phyloP scores from a whole-genome alignment of 2,888 invertebrate species.

The Andrena flavipes region DNA sequence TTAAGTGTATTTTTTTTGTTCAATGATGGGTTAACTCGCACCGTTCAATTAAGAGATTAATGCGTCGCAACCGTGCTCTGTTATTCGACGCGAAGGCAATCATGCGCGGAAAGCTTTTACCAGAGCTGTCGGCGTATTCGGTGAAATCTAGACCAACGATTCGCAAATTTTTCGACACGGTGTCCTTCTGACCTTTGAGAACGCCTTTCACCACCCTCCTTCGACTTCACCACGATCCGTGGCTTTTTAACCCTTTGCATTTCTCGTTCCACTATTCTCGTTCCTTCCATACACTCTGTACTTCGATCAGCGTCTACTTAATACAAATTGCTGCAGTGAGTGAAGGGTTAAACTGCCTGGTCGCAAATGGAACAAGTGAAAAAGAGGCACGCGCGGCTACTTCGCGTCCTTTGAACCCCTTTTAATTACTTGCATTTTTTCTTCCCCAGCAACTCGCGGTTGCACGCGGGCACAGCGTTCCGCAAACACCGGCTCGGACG shows the following conservation, averaged over 20 bases:
- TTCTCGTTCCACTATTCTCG: background rate
- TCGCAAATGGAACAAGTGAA: too few species aligned
- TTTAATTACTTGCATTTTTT: background rate
- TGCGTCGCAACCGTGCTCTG: background rate
- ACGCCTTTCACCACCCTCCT: constrained; percentile 22
- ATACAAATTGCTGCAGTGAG: background rate
- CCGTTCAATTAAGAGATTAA: background rate
- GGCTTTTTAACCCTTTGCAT: background rate
- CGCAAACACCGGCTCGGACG: background rate
- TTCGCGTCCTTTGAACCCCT: constrained; percentile 2
- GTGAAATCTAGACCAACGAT: constrained; percentile 30
- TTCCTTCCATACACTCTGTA: background rate
- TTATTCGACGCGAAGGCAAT: background rate
- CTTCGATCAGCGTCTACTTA: background rate
- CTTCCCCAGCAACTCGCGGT: background rate
- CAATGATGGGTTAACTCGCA: background rate
- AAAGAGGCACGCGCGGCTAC: background rate
- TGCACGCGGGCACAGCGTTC: constrained; percentile 2
- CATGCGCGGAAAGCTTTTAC: constrained; percentile 7
- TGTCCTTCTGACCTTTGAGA: constrained; percentile 30
- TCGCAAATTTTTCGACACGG: constrained; percentile 22
- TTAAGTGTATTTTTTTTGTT: background rate
- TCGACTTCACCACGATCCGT: background rate
- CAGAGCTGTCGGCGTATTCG: background rate
- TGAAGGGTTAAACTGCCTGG: background rate